Conservation (phyloP, 2,888 invertebrate genomes). For the Trachelus tabidus region DNA sequence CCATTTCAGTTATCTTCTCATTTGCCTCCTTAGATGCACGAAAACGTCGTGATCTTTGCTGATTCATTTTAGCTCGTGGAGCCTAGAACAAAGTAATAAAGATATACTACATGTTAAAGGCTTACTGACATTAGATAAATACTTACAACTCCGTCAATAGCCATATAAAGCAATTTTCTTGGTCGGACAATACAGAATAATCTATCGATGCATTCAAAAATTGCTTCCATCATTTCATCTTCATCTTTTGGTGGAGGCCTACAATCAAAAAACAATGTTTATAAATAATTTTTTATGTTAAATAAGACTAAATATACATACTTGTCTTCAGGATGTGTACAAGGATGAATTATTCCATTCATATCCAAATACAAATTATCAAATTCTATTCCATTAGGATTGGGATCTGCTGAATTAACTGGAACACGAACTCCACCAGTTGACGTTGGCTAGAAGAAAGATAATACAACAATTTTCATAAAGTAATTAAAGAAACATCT, state of each 20-base stretch:
- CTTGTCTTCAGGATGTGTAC: slow-evolving; percentile 98
- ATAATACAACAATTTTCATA: slow-evolving; percentile 12
- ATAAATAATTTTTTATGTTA: neutral
- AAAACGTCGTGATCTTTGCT: slow-evolving; percentile 96
- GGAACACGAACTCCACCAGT: slow-evolving; percentile 82
- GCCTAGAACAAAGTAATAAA: slow-evolving; percentile 70
- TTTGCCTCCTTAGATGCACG: slow-evolving; percentile 94
- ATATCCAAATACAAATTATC: slow-evolving; percentile 99
- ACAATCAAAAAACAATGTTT: slow-evolving; percentile 28
- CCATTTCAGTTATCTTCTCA: slow-evolving; percentile 89
- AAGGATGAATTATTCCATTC: slow-evolving; percentile 99
- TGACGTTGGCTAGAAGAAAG: slow-evolving; percentile 74
- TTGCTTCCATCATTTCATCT: slow-evolving; percentile 99
- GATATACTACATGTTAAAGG: neutral
- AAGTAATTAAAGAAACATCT: neutral
- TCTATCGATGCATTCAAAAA: slow-evolving; percentile 98
- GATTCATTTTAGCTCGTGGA: slow-evolving; percentile 99
- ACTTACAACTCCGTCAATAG: slow-evolving; percentile 96
- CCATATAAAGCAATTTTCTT: slow-evolving; percentile 96
- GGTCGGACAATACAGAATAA: slow-evolving; percentile 94
- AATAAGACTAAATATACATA: slow-evolving; percentile 43
- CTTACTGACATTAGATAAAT: slow-evolving; percentile 4
- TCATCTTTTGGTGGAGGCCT: slow-evolving; percentile 96
- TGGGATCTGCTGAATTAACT: slow-evolving; percentile 85
- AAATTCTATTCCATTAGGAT: slow-evolving; percentile 97